Evolutionary conservation across 2,113 vertebrate species (phyloP).

Genomic region (Chauna torquata): DNA sequence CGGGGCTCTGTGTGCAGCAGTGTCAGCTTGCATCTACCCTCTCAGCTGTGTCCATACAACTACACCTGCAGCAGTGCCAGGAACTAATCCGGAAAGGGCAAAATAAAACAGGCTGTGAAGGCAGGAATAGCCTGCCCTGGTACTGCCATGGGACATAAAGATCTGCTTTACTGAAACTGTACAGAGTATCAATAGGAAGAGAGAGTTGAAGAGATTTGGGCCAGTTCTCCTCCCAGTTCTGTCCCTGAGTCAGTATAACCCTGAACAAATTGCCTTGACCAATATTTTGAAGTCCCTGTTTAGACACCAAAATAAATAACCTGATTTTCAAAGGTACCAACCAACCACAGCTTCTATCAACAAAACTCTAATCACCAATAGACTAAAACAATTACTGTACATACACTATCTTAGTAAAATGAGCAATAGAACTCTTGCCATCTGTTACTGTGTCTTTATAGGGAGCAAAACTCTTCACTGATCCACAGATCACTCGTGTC

Average conservation of each 20-base stretch:
- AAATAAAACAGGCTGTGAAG: not conserved
- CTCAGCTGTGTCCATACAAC: not conserved
- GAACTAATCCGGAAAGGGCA: not conserved
- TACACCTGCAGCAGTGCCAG: not conserved
- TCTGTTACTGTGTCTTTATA: not conserved
- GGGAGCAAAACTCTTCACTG: not conserved
- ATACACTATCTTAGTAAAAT: not conserved
- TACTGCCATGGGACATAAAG: not conserved
- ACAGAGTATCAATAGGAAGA: not conserved
- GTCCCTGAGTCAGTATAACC: not conserved
- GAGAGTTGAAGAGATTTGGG: not conserved
- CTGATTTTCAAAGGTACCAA: conserved; percentile 1
- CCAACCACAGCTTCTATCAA: not conserved
- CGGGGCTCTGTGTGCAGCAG: not conserved
- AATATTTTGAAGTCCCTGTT: not conserved
- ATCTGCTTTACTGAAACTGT: not conserved
- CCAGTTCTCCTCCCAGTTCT: not conserved
- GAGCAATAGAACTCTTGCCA: not conserved
- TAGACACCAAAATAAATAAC: conserved; percentile 22
- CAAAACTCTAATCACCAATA: not conserved
- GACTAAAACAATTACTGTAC: not conserved
- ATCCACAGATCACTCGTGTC: not conserved
- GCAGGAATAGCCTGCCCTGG: not conserved
- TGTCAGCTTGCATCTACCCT: not conserved
- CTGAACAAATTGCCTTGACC: not conserved